Percentiles rank a stretch among this genome's conserved stretches.
These are phyloP conservation scores for Pollenia labialis DNA, from an alignment of 2,888 invertebrate species.

Conservation along the genomic window DNA sequence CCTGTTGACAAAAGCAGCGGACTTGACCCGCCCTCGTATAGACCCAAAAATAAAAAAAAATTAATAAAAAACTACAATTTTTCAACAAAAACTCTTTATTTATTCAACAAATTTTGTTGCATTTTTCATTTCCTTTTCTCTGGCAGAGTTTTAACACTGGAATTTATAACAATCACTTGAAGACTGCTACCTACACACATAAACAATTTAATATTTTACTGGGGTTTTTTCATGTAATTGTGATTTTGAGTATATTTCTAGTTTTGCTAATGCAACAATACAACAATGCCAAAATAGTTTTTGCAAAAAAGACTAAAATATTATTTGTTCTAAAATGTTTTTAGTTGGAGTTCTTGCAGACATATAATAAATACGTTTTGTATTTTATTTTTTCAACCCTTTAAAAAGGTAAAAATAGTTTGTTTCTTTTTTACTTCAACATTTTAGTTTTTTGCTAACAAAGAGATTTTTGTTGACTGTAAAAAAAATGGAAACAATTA, in stretches of 20 bases:
- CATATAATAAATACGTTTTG: conserved; percentile 4
- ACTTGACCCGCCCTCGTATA: neutral
- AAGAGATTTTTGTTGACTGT: conserved; percentile 29
- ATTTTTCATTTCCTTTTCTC: conserved; percentile 37
- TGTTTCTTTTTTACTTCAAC: neutral
- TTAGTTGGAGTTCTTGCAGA: conserved; percentile 6
- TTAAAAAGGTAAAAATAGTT: conserved; percentile 25
- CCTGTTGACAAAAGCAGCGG: no score
- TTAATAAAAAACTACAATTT: neutral
- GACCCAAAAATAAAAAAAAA: neutral
- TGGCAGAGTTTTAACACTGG: conserved; percentile 54
- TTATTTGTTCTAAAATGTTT: conserved; percentile 23
- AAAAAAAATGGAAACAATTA: conserved; percentile 54
- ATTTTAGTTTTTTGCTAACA: conserved; percentile 6
- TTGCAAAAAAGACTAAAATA: conserved; percentile 12
- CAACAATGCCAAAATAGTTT: conserved; percentile 11
- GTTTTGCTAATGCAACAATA: neutral
- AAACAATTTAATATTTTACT: neutral
- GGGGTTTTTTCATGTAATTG: neutral
- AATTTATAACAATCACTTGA: conserved; percentile 57
- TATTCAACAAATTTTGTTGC: conserved; percentile 24
- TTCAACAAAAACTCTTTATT: conserved; percentile 14
- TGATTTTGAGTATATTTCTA: neutral
- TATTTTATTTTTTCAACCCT: neutral
- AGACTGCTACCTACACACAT: neutral